Evolutionary conservation across 2,113 vertebrate genomes (phyloP).

Genomic region (Hirundichthys speculiger): DNA sequence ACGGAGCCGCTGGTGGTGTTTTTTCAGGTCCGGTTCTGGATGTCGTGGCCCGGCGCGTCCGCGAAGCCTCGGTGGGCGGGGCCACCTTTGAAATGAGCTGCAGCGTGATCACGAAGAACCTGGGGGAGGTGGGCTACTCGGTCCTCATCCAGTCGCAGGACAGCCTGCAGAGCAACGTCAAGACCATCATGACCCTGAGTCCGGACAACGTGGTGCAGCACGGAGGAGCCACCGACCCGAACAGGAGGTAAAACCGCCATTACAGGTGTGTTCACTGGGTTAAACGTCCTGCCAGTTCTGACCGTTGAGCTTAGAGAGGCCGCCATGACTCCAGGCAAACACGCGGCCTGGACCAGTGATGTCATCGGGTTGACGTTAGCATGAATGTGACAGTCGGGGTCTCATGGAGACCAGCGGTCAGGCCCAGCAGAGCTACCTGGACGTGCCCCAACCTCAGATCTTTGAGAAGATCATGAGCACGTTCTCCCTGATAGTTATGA

Average conservation of each 20-base stretch:
- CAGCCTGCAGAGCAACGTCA: constrained; percentile 67
- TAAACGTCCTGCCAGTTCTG: too few species aligned
- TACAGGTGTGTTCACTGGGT: too few species aligned
- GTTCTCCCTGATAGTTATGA: too few species aligned
- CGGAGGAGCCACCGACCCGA: constrained; percentile 85
- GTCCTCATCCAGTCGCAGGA: constrained; percentile 89
- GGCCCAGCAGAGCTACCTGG: too few species aligned
- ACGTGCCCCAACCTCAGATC: too few species aligned
- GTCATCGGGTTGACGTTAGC: too few species aligned
- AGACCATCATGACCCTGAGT: constrained; percentile 87
- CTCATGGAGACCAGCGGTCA: too few species aligned
- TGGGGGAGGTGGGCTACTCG: constrained; percentile 88
- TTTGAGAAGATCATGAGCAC: too few species aligned
- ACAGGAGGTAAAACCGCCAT: constrained; percentile 80
- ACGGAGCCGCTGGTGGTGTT: accelerated
- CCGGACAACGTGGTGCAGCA: constrained; percentile 87
- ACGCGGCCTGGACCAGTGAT: too few species aligned
- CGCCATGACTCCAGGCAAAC: too few species aligned
- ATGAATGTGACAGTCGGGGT: too few species aligned
- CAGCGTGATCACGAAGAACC: constrained; percentile 84
- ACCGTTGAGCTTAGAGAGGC: too few species aligned
- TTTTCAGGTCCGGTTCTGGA: constrained; percentile 62
- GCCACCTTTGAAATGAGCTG: constrained; percentile 96
- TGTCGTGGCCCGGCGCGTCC: constrained; percentile 79
- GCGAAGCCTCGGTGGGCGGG: constrained; percentile 88